phyloP scores from a whole-genome alignment of 2,888 invertebrate genomes.

The Ashinkailepas kermadecensis region DNA sequence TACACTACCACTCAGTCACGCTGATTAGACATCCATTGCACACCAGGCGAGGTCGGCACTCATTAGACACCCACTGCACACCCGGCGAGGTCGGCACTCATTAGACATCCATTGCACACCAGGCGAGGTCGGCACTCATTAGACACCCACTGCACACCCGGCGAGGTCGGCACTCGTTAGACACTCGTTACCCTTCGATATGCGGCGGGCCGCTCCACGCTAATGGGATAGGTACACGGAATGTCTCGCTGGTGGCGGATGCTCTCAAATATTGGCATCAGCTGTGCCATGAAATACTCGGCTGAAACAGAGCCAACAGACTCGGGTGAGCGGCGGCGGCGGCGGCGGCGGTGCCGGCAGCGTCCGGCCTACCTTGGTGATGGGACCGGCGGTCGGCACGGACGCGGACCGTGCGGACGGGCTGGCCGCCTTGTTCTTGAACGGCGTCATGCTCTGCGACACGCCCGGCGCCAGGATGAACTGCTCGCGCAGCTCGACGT shows the following conservation, averaged over 20 bases:
- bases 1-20: too few relatives aligned
- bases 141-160: too few relatives aligned
- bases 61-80: too few relatives aligned
- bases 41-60: too few relatives aligned
- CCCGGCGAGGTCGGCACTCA: too few relatives aligned
- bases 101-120: too few relatives aligned
- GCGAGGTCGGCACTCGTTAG: too few relatives aligned
- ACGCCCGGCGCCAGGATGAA: constrained; percentile 98
- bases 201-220: constrained; percentile 1
- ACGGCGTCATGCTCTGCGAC: constrained; percentile 97
- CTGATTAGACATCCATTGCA: too few relatives aligned
- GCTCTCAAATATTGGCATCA: constrained; percentile 92
- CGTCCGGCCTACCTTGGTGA: constrained; percentile 71
- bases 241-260: constrained; percentile 55
- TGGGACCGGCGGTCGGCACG: constrained; percentile 68
- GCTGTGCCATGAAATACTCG: constrained; percentile 89
- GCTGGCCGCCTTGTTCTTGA: constrained; percentile 69
- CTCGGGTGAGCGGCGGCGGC: constrained; percentile 47
- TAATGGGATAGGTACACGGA: not conserved
- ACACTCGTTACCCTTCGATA: not conserved
- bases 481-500: constrained; percentile 98
- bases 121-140: too few relatives aligned
- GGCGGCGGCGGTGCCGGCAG: constrained; percentile 92
- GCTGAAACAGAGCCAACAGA: not conserved
- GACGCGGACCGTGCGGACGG: constrained; percentile 41